Conservation (phyloP, 2,113 vertebrate species). For the Columbina picui region DNA sequence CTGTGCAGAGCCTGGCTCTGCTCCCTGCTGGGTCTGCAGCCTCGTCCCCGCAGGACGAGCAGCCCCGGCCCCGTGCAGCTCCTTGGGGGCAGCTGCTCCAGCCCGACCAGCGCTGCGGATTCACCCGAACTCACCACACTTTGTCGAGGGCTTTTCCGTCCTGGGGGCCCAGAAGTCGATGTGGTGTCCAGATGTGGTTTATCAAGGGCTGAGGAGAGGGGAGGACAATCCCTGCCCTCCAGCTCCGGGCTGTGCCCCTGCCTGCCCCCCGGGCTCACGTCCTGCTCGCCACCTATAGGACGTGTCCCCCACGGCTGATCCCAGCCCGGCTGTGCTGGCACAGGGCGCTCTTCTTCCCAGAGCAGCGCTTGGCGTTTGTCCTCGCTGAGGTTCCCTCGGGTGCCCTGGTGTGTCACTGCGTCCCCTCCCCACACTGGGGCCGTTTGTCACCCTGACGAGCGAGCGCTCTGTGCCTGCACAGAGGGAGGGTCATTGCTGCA, state of each 20-base stretch:
- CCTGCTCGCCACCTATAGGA: background rate
- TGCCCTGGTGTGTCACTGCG: background rate
- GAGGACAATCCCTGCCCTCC: background rate
- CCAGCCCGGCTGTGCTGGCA: background rate
- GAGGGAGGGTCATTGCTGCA: background rate
- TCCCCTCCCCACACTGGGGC: background rate
- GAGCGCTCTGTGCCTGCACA: background rate
- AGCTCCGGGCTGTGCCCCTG: background rate
- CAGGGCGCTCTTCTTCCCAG: background rate
- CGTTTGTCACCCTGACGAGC: accelerated
- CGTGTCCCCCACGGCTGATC: background rate
- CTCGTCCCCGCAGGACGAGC: no score
- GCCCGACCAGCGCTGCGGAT: background rate
- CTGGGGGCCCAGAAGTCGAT: background rate
- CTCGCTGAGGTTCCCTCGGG: background rate
- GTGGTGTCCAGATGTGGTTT: background rate
- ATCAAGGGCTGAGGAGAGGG: background rate
- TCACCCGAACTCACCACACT: background rate
- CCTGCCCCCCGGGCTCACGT: background rate
- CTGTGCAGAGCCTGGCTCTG: background rate
- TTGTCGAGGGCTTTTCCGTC: background rate
- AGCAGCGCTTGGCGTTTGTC: background rate
- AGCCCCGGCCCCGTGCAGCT: background rate
- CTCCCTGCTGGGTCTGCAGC: background rate
- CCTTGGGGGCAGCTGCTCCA: background rate